A percentile compares a stretch with the other conserved stretches of the same genome.
Evolutionary conservation across 2,797 vertebrate genomes (phyloP).

Genomic region (Eospalax fontanierii): DNA sequence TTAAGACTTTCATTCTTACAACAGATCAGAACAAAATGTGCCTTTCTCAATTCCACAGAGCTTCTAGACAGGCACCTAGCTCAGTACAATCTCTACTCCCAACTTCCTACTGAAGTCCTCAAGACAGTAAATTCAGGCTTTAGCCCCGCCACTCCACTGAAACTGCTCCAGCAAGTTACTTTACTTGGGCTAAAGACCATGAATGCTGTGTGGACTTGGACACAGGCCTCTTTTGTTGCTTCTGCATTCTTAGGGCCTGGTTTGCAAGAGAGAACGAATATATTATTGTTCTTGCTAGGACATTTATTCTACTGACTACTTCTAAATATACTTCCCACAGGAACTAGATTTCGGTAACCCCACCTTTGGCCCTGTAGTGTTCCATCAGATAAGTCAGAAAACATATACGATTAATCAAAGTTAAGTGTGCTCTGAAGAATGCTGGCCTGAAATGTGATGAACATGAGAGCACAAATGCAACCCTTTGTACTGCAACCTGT

Average conservation of each 20-base stretch:
- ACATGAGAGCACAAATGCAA: neutral
- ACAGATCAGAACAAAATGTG: constrained; percentile 47
- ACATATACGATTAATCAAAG: constrained; percentile 5
- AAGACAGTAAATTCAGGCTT: constrained; percentile 46
- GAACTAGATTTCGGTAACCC: constrained; percentile 6
- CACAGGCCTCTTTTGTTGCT: constrained; percentile 2
- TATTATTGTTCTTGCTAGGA: neutral
- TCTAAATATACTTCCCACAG: neutral
- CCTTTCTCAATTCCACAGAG: constrained; percentile 25
- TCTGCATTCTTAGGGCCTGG: neutral
- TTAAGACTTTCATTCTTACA: constrained; percentile 25
- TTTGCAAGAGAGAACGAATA: neutral
- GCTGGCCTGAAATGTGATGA: constrained; percentile 23
- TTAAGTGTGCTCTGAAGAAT: neutral
- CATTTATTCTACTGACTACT: constrained; percentile 13
- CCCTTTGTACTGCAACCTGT: constrained; percentile 1
- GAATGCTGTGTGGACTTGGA: neutral
- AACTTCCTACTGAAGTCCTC: constrained; percentile 63
- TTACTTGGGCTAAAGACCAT: constrained; percentile 5
- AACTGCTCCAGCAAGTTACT: constrained; percentile 28
- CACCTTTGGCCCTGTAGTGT: neutral
- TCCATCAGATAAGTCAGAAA: constrained; percentile 60
- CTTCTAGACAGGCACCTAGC: constrained; percentile 41
- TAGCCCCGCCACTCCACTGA: constrained; percentile 28
- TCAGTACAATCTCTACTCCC: constrained; percentile 27